Evolutionary conservation across 2,888 invertebrate genomes (phyloP), one percentile per base, ranked within the genome.

Genomic region (Dyspetes luteomarginatus): DNA sequence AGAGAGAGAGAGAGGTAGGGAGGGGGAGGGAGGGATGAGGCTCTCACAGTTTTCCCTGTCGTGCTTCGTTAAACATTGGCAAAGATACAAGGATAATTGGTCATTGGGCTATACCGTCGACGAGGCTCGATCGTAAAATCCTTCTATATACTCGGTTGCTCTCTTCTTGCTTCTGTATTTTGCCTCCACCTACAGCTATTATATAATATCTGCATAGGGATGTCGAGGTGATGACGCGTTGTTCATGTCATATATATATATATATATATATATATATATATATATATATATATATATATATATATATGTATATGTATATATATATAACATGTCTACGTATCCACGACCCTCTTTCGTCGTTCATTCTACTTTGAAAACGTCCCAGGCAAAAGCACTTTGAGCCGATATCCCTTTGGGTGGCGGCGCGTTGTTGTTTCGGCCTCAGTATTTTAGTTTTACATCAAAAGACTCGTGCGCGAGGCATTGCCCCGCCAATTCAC

Each of bases 1-100:
- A 30, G 58, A 5, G 50, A 62, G 73, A 71, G 62, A 77, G 71
- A 78, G 75, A 67, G 65, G 71, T 67, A 55, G 76, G 67, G 30
- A 41, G 30, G 26, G 65, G 24, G 45, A 22, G 82, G 69, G 77
- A 62, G 48, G 78, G 82, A 80, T 80, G 45, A 52, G 81, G 81
- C 15, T 48, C 56, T 74, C 74, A 86, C 88, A 88, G 88, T 89
- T 89, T 88, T 85, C 77, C 69, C 48, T n/a, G 74, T 89, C 85
- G 88, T 89, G 89, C 89, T 86, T 89, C 89, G 87, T 85, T 89
- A 88, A 86, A 89, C 90, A 91, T 91, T 85, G 91, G 90, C 86
- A 91, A 91, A 91, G 91, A 91, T 90, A 91, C 89, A 87, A 87
- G 88, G 89, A 91, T 91, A 91, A 91, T 91, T 91, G 91, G 89